phyloP scores from a whole-genome alignment of 2,888 invertebrate genomes.

The Lasioglossum morio region DNA sequence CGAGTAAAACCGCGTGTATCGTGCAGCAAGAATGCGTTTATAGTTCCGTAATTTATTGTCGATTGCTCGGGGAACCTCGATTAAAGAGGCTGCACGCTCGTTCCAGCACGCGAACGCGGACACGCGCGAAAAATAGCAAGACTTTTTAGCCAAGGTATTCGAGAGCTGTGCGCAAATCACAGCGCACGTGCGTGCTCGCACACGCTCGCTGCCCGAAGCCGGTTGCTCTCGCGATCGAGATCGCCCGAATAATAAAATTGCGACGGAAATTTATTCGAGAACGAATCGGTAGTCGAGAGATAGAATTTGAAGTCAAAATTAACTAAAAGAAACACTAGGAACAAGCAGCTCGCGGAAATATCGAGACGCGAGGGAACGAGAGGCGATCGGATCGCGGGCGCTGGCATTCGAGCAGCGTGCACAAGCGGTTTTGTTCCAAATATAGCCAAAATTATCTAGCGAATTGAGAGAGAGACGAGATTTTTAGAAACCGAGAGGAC shows the following conservation, averaged over 20 bases:
- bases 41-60: slow-evolving; percentile 60
- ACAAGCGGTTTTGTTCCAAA: slow-evolving; percentile 52
- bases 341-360: not conserved
- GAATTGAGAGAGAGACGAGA: slow-evolving; percentile 26
- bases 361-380: not conserved
- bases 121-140: slow-evolving; percentile 48
- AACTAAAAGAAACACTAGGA: not conserved
- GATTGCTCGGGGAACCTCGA: slow-evolving; percentile 31
- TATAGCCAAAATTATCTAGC: slow-evolving; percentile 60
- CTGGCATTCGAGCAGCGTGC: slow-evolving; percentile 17
- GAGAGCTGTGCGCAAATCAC: slow-evolving; percentile 36
- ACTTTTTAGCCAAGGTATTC: slow-evolving; percentile 66
- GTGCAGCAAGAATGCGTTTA: slow-evolving; percentile 50
- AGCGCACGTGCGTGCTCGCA: slow-evolving; percentile 22
- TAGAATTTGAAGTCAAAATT: slow-evolving; percentile 49
- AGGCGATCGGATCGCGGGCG: slow-evolving; percentile 5
- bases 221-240: slow-evolving; percentile 53
- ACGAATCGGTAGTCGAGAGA: not conserved
- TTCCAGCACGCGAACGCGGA: slow-evolving; percentile 21
- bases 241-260: slow-evolving; percentile 24
- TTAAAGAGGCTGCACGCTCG: slow-evolving; percentile 33
- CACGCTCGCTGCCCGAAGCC: slow-evolving; percentile 21
- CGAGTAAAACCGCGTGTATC: slow-evolving; percentile 5
- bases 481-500: slow-evolving; percentile 4
- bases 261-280: slow-evolving; percentile 27